Percentiles rank a stretch among this genome's conserved stretches.
Evolutionary conservation across 2,113 vertebrate species (phyloP).

Genomic region (Xyrauchen texanus): DNA sequence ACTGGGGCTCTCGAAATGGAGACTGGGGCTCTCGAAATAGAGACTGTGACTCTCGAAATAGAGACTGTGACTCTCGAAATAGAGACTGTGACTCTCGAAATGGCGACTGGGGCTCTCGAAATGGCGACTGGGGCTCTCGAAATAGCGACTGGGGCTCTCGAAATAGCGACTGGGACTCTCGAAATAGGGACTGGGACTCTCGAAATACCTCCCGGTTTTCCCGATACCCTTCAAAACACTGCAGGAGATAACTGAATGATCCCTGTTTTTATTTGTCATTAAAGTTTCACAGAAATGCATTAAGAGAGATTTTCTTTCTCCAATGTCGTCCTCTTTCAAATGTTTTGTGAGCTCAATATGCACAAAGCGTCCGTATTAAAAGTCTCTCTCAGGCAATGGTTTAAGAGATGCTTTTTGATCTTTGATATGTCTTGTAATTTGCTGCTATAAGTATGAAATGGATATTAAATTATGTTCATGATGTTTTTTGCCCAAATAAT

Average conservation of each 20-base stretch:
- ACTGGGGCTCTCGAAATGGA: too few species aligned
- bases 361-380: background rate
- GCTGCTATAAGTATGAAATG: background rate
- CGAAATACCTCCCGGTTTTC: background rate
- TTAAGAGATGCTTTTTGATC: background rate
- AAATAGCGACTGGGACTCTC: too few species aligned
- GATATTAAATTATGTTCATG: background rate
- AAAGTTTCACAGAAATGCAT: background rate
- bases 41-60: too few species aligned
- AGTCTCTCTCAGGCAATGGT: background rate
- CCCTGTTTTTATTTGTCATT: conserved; percentile 23
- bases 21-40: too few species aligned
- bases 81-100: too few species aligned
- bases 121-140: too few species aligned
- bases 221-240: background rate
- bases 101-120: too few species aligned
- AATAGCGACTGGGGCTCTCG: too few species aligned
- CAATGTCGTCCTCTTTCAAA: background rate
- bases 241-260: conserved; percentile 5
- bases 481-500: background rate
- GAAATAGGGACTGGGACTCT: background rate
- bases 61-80: too few species aligned
- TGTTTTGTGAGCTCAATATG: background rate
- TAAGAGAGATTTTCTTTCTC: background rate
- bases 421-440: background rate